Percentiles rank a stretch among this genome's conserved stretches.
phyloP scores from a whole-genome alignment of 2,797 vertebrate species.

The Jordanella pulchra region DNA sequence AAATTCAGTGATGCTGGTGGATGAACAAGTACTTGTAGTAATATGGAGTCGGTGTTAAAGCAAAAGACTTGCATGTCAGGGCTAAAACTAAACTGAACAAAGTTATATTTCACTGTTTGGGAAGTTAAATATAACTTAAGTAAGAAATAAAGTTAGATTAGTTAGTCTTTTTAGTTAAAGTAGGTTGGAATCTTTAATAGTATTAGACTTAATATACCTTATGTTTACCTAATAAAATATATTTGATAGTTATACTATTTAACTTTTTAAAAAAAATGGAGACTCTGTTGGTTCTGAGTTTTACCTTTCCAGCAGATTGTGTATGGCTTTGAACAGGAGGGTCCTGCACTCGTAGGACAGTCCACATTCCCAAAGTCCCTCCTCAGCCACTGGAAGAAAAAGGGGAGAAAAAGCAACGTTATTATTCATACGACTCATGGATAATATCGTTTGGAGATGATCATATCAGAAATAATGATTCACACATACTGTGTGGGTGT shows the following conservation, averaged over 20 bases:
- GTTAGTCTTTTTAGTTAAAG: no score
- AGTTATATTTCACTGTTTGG: background rate
- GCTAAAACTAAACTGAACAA: background rate
- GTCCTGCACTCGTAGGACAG: constrained; percentile 97
- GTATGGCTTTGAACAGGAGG: constrained; percentile 97
- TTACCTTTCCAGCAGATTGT: constrained; percentile 98
- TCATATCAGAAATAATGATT: constrained; percentile 41
- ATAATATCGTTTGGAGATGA: background rate
- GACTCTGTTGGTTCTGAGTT: constrained; percentile 11
- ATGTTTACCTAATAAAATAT: background rate
- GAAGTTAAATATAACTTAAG: background rate
- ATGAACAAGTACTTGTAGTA: background rate
- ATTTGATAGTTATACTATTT: background rate
- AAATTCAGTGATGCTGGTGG: background rate
- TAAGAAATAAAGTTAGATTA: background rate
- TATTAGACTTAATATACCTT: background rate
- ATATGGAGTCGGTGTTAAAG: background rate
- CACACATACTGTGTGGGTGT: background rate
- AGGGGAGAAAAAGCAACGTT: background rate
- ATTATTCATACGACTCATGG: background rate
- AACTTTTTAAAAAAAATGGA: background rate
- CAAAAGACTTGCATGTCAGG: background rate
- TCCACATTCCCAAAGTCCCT: constrained; percentile 96
- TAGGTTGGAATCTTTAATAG: background rate
- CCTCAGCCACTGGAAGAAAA: constrained; percentile 88